Evolutionary conservation across 2,113 vertebrate genomes (phyloP).

Genomic region (Grallaria varia): DNA sequence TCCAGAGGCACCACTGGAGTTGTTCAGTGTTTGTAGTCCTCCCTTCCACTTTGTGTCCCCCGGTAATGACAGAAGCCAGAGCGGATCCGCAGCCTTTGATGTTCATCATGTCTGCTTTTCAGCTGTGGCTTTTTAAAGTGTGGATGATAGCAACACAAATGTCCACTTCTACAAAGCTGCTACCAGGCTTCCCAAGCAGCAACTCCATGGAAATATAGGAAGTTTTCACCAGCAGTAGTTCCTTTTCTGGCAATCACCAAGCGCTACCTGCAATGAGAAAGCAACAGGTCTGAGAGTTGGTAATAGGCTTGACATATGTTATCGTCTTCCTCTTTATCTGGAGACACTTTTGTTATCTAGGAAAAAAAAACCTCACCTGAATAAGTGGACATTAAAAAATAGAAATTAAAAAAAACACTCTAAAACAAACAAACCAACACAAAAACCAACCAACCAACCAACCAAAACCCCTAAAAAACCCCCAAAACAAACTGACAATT

Average conservation of each 20-base stretch:
- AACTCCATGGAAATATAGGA: accelerated
- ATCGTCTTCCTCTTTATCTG: background rate
- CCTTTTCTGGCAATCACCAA: background rate
- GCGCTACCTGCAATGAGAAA: background rate
- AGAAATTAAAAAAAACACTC: background rate
- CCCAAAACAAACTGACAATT: background rate
- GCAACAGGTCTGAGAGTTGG: background rate
- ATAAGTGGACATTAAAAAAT: too few species aligned
- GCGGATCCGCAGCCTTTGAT: background rate
- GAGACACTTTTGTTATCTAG: background rate
- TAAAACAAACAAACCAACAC: too few species aligned
- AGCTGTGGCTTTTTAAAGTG: background rate
- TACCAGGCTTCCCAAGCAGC: background rate
- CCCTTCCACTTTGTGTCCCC: background rate
- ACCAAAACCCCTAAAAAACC: too few species aligned
- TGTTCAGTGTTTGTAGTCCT: background rate
- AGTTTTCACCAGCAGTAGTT: background rate
- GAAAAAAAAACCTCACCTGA: background rate
- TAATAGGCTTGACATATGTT: background rate
- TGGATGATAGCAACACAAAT: background rate
- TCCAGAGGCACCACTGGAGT: background rate
- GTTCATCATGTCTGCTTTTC: background rate
- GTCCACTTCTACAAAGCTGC: background rate
- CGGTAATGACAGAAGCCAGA: background rate
- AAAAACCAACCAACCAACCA: too few species aligned